Percentiles rank a stretch among this genome's conserved stretches.
Evolutionary conservation across 2,888 invertebrate genomes (phyloP).

Genomic region (Perdita meconis): DNA sequence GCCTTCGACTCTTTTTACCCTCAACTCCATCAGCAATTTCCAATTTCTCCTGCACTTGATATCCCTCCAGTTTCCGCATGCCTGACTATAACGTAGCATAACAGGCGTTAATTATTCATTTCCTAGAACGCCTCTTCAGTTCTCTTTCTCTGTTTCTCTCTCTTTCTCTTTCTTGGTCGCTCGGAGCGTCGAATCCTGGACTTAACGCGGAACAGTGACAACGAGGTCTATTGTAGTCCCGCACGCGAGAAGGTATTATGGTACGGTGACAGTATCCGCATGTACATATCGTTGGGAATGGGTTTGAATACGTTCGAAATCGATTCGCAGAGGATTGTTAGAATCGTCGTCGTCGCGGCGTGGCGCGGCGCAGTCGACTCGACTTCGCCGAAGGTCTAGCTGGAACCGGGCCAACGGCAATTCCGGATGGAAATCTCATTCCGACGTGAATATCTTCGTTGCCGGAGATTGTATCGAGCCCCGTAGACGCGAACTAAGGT

Average conservation of each 20-base stretch:
- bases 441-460: slow-evolving; percentile 70
- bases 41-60: slow-evolving; percentile 24
- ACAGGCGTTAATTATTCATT: slow-evolving; percentile 62
- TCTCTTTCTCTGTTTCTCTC: slow-evolving; percentile 37
- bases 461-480: slow-evolving; percentile 66
- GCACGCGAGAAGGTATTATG: slow-evolving; percentile 68
- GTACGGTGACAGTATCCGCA: slow-evolving; percentile 74
- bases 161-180: slow-evolving; percentile 3
- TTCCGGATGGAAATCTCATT: slow-evolving; percentile 80
- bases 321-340: slow-evolving; percentile 75
- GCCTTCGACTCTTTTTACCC: too few species aligned
- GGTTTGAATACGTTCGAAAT: slow-evolving; percentile 82
- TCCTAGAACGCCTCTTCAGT: slow-evolving; percentile 55
- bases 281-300: slow-evolving; percentile 75
- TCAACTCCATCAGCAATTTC: slow-evolving; percentile 1
- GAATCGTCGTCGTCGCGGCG: slow-evolving; percentile 44
- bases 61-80: slow-evolving; percentile 25
- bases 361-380: slow-evolving; percentile 26
- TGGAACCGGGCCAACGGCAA: slow-evolving; percentile 79
- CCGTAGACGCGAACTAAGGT: slow-evolving; percentile 65
- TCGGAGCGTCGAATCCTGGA: slow-evolving; percentile 50
- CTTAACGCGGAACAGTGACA: slow-evolving; percentile 72
- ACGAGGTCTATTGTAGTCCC: slow-evolving; percentile 69
- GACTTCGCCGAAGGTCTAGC: slow-evolving; percentile 71
- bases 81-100: slow-evolving; percentile 41